Evolutionary conservation across 2,797 vertebrate species (phyloP).

Genomic region (Pangasius djambal): DNA sequence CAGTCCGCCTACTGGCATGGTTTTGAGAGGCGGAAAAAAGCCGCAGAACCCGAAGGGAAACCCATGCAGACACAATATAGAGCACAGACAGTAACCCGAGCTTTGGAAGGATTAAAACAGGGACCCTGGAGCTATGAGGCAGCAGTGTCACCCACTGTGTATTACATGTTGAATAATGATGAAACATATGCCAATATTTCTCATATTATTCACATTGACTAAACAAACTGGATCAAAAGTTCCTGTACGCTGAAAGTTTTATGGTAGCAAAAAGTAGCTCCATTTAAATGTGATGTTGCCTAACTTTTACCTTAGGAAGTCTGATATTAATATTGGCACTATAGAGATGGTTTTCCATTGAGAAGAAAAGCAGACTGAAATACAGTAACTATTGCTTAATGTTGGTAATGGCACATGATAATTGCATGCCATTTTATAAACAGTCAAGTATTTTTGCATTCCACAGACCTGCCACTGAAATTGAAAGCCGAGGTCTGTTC

Average conservation of each 20-base stretch:
- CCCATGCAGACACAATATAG: not conserved
- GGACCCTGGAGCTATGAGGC: not conserved
- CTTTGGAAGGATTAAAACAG: not conserved
- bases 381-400: not conserved
- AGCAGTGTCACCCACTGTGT: not conserved
- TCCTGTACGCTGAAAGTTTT: not conserved
- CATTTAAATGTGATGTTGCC: not conserved
- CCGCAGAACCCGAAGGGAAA: not conserved
- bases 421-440: not conserved
- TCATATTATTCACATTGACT: not conserved
- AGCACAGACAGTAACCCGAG: not conserved
- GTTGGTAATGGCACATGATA: not conserved
- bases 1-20: too few species aligned
- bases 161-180: not conserved
- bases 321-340: not conserved
- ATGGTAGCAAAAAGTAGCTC: not conserved
- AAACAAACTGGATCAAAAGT: not conserved
- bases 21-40: not conserved
- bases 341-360: not conserved
- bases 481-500: not conserved
- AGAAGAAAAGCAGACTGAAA: constrained; percentile 2
- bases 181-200: not conserved
- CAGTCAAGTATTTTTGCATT: not conserved
- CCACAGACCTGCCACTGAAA: not conserved
- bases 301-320: not conserved